Evolutionary conservation across 2,113 vertebrate genomes (phyloP).

Genomic region (Indri indri): DNA sequence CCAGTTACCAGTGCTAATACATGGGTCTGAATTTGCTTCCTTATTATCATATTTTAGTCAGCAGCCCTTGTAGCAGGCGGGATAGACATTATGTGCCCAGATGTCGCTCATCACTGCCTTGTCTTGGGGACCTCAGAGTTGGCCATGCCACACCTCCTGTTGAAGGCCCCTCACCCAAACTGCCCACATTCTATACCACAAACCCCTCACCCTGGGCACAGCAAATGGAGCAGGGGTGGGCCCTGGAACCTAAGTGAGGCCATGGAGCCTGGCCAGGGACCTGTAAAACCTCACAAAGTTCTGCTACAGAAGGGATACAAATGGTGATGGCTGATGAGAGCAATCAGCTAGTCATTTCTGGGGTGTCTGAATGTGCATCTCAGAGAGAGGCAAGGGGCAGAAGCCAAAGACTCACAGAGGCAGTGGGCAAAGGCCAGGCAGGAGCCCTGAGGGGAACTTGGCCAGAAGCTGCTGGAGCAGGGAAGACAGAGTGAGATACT

Average conservation of each 20-base stretch:
- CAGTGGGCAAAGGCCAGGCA: neutral
- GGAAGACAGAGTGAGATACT: neutral
- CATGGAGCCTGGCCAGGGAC: neutral
- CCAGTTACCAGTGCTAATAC: neutral
- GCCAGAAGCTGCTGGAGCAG: neutral
- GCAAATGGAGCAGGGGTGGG: neutral
- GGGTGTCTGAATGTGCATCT: neutral
- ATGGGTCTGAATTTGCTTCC: neutral
- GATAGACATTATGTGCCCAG: neutral
- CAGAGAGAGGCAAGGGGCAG: neutral
- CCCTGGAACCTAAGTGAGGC: neutral
- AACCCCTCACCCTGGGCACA: neutral
- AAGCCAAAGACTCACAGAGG: neutral
- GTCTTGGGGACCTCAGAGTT: neutral
- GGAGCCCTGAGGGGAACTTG: neutral
- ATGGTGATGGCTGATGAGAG: neutral
- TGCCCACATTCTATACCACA: neutral
- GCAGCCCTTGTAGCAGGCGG: neutral
- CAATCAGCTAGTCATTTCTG: neutral
- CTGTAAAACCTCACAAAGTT: neutral
- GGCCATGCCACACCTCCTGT: neutral
- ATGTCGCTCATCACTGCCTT: neutral
- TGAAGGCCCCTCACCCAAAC: neutral
- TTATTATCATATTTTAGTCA: neutral
- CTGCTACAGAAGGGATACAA: neutral